These are phyloP conservation scores for Vireo altiloquus DNA, from an alignment of 2,113 vertebrate genomes.

Conservation along the genomic window DNA sequence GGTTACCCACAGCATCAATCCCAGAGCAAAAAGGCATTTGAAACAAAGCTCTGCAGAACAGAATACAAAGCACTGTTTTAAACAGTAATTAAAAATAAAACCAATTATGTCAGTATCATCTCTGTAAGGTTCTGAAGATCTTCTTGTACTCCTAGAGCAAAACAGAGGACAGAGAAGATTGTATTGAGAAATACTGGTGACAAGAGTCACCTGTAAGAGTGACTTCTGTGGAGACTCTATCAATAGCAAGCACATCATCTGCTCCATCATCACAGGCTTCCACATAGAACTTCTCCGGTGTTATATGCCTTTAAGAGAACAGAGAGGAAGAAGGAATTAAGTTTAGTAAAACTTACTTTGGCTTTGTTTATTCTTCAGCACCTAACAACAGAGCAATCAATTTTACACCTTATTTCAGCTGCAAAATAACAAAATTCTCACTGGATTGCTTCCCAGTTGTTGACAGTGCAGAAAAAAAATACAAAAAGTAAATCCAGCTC, in stretches of 20 bases:
- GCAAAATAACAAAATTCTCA: background rate
- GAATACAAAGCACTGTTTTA: background rate
- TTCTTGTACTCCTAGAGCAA: background rate
- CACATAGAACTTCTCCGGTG: slow-evolving; percentile 91
- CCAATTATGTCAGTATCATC: background rate
- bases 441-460: background rate
- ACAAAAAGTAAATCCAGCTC: background rate
- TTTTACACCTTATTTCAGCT: background rate
- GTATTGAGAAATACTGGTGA: background rate
- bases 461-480: background rate
- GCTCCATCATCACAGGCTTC: slow-evolving; percentile 89
- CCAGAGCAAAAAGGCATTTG: background rate
- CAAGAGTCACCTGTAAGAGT: slow-evolving; percentile 81
- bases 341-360: background rate
- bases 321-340: background rate
- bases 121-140: background rate
- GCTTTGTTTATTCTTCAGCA: background rate
- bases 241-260: slow-evolving; percentile 87
- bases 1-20: background rate
- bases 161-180: background rate
- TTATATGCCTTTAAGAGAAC: slow-evolving; percentile 78
- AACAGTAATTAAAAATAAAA: background rate
- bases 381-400: background rate
- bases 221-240: slow-evolving; percentile 92
- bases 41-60: background rate